Evolutionary conservation across 2,113 vertebrate species (phyloP), one percentile per base, ranked within the genome.

Genomic region (Carettochelys insculpta): DNA sequence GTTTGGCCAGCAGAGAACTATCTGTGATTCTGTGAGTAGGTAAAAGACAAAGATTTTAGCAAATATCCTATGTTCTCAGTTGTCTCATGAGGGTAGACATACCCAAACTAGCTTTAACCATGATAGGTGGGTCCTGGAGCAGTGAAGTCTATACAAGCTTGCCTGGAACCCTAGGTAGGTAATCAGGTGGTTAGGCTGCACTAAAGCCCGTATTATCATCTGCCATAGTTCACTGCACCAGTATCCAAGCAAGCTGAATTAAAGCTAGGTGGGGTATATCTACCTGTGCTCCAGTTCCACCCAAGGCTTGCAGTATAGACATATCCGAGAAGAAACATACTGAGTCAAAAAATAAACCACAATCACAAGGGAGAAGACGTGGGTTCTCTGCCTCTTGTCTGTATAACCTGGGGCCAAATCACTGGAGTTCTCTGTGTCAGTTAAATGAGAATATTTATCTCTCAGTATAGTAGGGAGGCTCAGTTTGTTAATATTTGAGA

Each of bases 11-110:
- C 38, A 58, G 25, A 58, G 52, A 56, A 22, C 22, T 45, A 53
- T 54, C 29, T 71, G 47, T 80, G 45, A 53, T 54, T 52, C 56
- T 38, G 31, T 45, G 11, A 50, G 45, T 79, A 58, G 47, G 13
- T 75, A 45, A 75, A 75, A 43, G 24, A 43, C 71, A 43, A 41
- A 75, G 85, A 76, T 86, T 48, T 79, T 48, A 34, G 87, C 85
- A 86, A 92, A 83, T 90, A 92, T 92, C 88, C 73, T 87, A 80
- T 25, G 52, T 95, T 68, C 48, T 84, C 48, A 84, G 12, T 82
- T 93, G 91, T 96, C 96, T 38, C 41, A 73, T 75, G 24, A 75
- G 25, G 25, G 20, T 31, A 58, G 54, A 58, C 54, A 13, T 58
- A 29, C 12, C 27, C 11, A 31, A 58, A 12, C 54, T 31, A 58